These are phyloP conservation scores for Pseudorhombus dupliciocellatus DNA, from an alignment of 2,113 vertebrate species.

Conservation along the genomic window DNA sequence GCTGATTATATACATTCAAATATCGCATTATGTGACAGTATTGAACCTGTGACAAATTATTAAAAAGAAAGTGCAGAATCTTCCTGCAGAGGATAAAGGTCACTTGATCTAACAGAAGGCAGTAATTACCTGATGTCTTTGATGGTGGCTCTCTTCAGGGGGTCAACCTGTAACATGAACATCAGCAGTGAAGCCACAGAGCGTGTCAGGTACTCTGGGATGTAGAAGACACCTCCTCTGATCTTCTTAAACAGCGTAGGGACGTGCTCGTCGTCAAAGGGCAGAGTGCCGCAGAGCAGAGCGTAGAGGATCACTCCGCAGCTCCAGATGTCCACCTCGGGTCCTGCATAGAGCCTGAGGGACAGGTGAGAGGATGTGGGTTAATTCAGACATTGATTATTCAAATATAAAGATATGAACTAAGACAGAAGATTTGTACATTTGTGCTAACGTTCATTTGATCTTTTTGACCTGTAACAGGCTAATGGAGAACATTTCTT, in stretches of 20 bases:
- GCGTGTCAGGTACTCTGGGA: conserved; percentile 94
- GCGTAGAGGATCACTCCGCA: conserved; percentile 97
- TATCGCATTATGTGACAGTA: neutral
- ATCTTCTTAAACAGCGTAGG: conserved; percentile 99
- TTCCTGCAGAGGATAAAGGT: neutral
- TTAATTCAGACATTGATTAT: neutral
- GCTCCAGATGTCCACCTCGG: conserved; percentile 99
- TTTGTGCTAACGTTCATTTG: too few relatives aligned
- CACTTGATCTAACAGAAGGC: neutral
- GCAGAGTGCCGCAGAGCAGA: conserved; percentile 95
- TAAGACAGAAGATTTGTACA: too few relatives aligned
- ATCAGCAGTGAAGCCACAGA: conserved; percentile 92
- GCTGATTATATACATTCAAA: neutral
- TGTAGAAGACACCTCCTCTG: conserved; percentile 98
- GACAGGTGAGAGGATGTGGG: neutral
- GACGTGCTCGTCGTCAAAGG: conserved; percentile 96
- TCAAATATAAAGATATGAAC: neutral
- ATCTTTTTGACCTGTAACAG: too few relatives aligned
- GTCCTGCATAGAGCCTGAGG: conserved; percentile 92
- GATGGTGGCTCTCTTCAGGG: conserved; percentile 96
- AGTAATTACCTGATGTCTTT: conserved; percentile 92
- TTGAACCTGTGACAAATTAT: neutral
- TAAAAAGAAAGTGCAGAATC: neutral
- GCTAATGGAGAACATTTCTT: too few relatives aligned
- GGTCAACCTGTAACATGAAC: conserved; percentile 98